Evolutionary conservation across 2,888 invertebrate genomes (phyloP), one percentile per base, ranked within the genome.

Genomic region (Agonopterix arenella): DNA sequence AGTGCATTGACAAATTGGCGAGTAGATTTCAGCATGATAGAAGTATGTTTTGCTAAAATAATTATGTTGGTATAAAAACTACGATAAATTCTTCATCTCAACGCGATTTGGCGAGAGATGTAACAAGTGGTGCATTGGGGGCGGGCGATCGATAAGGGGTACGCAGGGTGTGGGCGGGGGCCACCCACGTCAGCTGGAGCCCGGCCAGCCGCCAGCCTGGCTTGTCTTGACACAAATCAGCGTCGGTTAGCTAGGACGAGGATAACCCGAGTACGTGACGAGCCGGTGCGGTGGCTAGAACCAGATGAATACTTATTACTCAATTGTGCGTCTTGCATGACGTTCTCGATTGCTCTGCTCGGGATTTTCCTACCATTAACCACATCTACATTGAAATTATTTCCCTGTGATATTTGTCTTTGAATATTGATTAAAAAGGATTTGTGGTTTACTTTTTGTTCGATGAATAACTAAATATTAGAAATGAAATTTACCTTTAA

Each of bases 61-160:
- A 28, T 28, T 28, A 28, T 13, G 1, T 2, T 2, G 11, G n/a
- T 41, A 28, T 28, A 44, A 18, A 13, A 2, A 40, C 9, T 16
- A 46, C 2, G 13, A 18, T 40, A 16, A 38, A 46, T 9, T 46
- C 11, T 3, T 38, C 8, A 8, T 47, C 36, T 40, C 11, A 11
- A 55, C 58, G 56, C 28, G 28, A 28, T 28, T 28, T 28, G 28
- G 28, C 28, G 28, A 51, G 64, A 78, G 76, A 76, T 73, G 81
- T 83, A 82, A 83, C 82, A 83, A 82, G 83, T 84, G 82, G 77
- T 82, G 80, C 80, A 80, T 73, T 68, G 64, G 68, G 64, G 61
- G 59, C 52, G 60, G 62, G 59, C 59, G 72, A 73, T 75, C 75
- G 67, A 75, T 73, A 70, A 51, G 59, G 62, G 61, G 64, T 70